Evolutionary conservation across 2,888 invertebrate genomes (phyloP).

Genomic region (Lithophane socia): DNA sequence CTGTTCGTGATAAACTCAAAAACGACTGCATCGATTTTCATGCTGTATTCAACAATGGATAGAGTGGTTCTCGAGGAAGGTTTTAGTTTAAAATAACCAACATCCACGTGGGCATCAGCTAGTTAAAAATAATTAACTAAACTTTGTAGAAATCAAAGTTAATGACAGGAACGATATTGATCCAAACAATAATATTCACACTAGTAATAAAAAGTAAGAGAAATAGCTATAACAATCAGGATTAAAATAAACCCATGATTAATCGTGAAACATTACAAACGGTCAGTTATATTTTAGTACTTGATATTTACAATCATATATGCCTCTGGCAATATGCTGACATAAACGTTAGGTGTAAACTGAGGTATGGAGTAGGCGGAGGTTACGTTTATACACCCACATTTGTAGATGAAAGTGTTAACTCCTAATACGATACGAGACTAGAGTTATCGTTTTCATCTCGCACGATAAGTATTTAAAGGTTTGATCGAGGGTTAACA

Average conservation of each 20-base stretch:
- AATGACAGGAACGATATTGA: background rate
- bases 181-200: background rate
- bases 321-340: slow-evolving; percentile 39
- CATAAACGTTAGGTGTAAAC: slow-evolving; percentile 39
- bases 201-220: background rate
- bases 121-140: too few relatives aligned
- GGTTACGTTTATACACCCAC: slow-evolving; percentile 43
- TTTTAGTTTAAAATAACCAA: too few relatives aligned
- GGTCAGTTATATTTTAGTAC: slow-evolving; percentile 34
- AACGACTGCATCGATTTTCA: too few relatives aligned
- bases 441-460: slow-evolving; percentile 26
- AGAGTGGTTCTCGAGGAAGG: too few relatives aligned
- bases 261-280: slow-evolving; percentile 31
- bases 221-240: background rate
- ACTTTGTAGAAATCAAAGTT: background rate
- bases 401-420: slow-evolving; percentile 53
- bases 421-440: slow-evolving; percentile 27
- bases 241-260: slow-evolving; percentile 31
- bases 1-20: too few relatives aligned
- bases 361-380: slow-evolving; percentile 42
- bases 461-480: slow-evolving; percentile 27
- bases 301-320: slow-evolving; percentile 38
- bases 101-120: too few relatives aligned
- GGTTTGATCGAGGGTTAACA: slow-evolving; percentile 16
- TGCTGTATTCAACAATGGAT: too few relatives aligned